These are phyloP conservation scores for Seriola aureovittata DNA, from an alignment of 2,113 vertebrate species.

Conservation along the genomic window DNA sequence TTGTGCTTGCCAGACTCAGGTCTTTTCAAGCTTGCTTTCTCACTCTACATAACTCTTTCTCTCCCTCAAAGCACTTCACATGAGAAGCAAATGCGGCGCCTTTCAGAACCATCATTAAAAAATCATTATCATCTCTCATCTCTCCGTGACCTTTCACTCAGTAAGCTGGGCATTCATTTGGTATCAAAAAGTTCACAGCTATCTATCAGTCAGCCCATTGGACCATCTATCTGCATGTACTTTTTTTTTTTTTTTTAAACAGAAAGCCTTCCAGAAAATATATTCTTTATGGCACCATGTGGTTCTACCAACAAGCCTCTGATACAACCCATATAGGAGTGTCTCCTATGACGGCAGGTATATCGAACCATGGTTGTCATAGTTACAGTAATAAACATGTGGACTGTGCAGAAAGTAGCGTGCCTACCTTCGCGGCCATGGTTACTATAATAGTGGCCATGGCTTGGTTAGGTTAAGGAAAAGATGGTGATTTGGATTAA, in stretches of 20 bases:
- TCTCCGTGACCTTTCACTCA: conserved; percentile 61
- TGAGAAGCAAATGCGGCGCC: conserved; percentile 41
- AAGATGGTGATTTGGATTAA: too few relatives aligned
- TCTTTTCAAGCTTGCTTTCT: conserved; percentile 10
- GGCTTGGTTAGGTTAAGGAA: too few relatives aligned
- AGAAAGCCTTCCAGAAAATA: neutral
- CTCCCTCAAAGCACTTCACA: conserved; percentile 39
- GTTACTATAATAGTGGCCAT: too few relatives aligned
- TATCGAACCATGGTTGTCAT: too few relatives aligned
- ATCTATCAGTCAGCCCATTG: conserved; percentile 41
- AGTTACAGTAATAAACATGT: too few relatives aligned
- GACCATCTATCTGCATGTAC: conserved; percentile 7
- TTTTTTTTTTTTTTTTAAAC: neutral
- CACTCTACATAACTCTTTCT: conserved; percentile 7
- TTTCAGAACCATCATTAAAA: conserved; percentile 63
- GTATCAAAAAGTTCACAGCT: conserved; percentile 41
- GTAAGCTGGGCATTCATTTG: conserved; percentile 28
- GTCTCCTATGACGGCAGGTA: too few relatives aligned
- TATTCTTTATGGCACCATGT: neutral
- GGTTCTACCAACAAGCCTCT: too few relatives aligned
- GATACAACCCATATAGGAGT: too few relatives aligned
- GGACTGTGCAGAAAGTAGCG: too few relatives aligned
- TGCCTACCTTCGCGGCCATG: too few relatives aligned
- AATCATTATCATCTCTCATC: conserved; percentile 69
- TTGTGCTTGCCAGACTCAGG: conserved; percentile 17